phyloP scores from a whole-genome alignment of 2,113 vertebrate species.

The Eudorcas thomsonii region DNA sequence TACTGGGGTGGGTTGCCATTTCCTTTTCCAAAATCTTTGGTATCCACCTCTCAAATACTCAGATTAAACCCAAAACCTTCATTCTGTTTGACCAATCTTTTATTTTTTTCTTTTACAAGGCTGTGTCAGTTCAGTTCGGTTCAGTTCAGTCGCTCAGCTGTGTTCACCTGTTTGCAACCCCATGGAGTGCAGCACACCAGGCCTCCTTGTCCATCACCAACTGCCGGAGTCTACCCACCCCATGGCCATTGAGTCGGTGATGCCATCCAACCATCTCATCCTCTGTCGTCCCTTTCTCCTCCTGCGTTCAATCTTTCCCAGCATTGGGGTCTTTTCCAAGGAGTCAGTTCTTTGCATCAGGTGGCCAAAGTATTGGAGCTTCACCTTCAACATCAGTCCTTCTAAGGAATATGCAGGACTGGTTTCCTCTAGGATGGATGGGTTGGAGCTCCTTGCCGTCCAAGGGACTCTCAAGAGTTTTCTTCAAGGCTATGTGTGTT shows the following conservation, averaged over 20 bases:
- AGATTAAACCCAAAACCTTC: neutral
- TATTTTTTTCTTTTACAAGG: neutral
- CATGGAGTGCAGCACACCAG: accelerated
- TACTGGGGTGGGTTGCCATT: too few relatives aligned
- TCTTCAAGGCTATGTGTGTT: neutral
- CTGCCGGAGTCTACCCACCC: accelerated
- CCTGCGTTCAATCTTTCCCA: neutral
- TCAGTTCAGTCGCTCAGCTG: neutral
- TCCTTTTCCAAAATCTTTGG: too few relatives aligned
- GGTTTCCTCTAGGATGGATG: neutral
- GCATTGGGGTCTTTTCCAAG: neutral
- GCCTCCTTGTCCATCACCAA: neutral
- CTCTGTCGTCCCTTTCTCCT: accelerated
- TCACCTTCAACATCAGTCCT: neutral
- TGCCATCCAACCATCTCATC: neutral
- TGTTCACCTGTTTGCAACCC: neutral
- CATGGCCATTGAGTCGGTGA: accelerated
- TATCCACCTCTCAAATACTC: neutral
- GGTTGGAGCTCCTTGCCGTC: neutral
- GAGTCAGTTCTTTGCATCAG: neutral
- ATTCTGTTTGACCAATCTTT: too few relatives aligned
- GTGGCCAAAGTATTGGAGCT: neutral
- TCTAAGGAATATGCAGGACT: neutral
- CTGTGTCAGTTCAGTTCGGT: neutral
- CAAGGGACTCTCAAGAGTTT: neutral